Evolutionary conservation across 2,888 invertebrate genomes (phyloP).

Genomic region (Drosophila buzzatii): DNA sequence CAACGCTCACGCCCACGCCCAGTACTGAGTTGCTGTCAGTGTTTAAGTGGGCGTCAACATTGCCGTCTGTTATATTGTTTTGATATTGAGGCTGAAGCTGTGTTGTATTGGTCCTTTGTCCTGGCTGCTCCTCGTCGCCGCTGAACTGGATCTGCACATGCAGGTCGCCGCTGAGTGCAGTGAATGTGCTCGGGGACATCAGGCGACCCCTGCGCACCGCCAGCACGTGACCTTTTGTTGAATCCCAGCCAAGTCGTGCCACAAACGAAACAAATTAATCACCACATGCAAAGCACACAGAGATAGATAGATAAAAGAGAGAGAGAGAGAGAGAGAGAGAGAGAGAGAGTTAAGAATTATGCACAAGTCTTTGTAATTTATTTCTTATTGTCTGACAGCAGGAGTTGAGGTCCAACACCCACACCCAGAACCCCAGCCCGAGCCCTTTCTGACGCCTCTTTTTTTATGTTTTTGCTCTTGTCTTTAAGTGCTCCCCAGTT

Average conservation of each 20-base stretch:
- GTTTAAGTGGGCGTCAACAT: constrained; percentile 59
- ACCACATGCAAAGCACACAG: constrained; percentile 52
- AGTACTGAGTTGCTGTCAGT: constrained; percentile 32
- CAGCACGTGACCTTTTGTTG: constrained; percentile 84
- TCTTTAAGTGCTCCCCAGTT: constrained; percentile 55
- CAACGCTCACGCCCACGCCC: constrained; percentile 1
- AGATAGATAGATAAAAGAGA: neutral
- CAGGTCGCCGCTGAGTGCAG: constrained; percentile 92
- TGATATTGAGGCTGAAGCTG: constrained; percentile 38
- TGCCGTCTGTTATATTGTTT: constrained; percentile 34
- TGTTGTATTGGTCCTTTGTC: constrained; percentile 15
- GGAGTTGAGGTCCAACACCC: constrained; percentile 17
- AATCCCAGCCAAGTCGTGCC: constrained; percentile 47
- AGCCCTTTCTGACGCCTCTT: constrained; percentile 30
- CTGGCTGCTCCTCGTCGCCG: constrained; percentile 43
- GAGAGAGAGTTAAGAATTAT: constrained; percentile 58
- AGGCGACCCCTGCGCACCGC: constrained; percentile 86
- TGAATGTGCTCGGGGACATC: constrained; percentile 91
- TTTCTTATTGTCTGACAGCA: constrained; percentile 58
- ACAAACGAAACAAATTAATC: constrained; percentile 57
- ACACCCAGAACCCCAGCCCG: neutral
- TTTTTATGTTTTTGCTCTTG: constrained; percentile 15
- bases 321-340: neutral
- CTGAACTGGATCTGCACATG: constrained; percentile 88
- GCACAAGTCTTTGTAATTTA: constrained; percentile 71